These are phyloP conservation scores for Gastrophryne carolinensis DNA, from an alignment of 2,797 vertebrate genomes.

Conservation along the genomic window DNA sequence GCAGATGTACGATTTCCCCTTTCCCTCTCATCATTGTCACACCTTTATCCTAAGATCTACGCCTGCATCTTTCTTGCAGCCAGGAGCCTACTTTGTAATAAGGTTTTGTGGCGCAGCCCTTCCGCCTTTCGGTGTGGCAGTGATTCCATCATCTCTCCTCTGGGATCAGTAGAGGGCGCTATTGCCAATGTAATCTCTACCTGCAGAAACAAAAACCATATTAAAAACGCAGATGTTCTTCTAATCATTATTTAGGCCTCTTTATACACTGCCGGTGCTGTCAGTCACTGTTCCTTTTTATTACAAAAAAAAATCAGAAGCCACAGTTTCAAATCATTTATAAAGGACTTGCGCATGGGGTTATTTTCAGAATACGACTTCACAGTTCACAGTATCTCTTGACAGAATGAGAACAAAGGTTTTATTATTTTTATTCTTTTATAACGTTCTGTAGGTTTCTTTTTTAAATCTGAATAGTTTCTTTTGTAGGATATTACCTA, in stretches of 20 bases:
- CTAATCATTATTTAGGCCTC: slow-evolving; percentile 49
- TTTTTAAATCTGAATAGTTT: neutral
- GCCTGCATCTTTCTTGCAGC: no score
- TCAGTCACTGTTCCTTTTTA: slow-evolving; percentile 44
- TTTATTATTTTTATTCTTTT: slow-evolving; percentile 24
- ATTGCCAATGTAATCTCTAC: slow-evolving; percentile 33
- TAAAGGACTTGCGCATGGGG: slow-evolving; percentile 26
- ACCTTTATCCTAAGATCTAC: neutral
- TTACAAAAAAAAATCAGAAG: slow-evolving; percentile 33
- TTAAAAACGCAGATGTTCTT: slow-evolving; percentile 40
- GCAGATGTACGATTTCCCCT: neutral
- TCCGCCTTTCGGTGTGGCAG: neutral
- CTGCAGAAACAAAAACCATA: neutral
- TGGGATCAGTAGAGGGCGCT: slow-evolving; percentile 31
- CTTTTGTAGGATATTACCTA: neutral
- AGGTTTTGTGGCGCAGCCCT: no score
- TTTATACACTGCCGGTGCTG: slow-evolving; percentile 29
- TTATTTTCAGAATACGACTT: slow-evolving; percentile 36
- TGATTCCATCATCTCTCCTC: neutral
- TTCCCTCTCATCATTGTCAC: slow-evolving; percentile 10
- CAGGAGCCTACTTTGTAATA: no score
- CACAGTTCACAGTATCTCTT: slow-evolving; percentile 45
- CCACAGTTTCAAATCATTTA: slow-evolving; percentile 40
- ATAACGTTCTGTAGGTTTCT: slow-evolving; percentile 15
- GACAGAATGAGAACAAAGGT: slow-evolving; percentile 38